Evolutionary conservation across 2,888 invertebrate genomes (phyloP).

Genomic region (Epirrita christyi): DNA sequence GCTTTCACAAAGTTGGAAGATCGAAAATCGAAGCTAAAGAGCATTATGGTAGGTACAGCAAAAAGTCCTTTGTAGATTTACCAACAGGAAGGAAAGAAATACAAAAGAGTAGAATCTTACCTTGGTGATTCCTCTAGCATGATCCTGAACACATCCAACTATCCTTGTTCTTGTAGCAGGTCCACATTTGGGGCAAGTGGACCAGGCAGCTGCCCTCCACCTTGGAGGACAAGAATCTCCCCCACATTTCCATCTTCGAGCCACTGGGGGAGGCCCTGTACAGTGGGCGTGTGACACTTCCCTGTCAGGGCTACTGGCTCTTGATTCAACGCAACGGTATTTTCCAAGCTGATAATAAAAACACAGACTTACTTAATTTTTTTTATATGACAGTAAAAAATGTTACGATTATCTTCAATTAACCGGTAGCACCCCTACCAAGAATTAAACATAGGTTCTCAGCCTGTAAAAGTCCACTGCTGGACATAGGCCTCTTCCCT

Average conservation of each 20-base stretch:
- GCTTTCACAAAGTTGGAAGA: no score
- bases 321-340: conserved; percentile 88
- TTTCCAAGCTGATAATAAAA: conserved; percentile 84
- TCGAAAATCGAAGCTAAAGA: no score
- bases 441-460: no score
- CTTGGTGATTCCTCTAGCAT: conserved; percentile 75
- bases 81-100: no score
- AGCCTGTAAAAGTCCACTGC: no score
- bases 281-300: conserved; percentile 80
- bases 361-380: no score
- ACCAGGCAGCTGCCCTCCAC: conserved; percentile 92
- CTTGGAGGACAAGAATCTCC: conserved; percentile 92
- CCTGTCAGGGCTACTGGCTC: conserved; percentile 85
- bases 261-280: conserved; percentile 86
- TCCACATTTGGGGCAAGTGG: conserved; percentile 91
- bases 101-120: conserved; percentile 43
- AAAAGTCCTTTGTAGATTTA: no score
- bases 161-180: conserved; percentile 89
- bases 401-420: no score
- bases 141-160: conserved; percentile 89
- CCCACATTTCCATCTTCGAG: conserved; percentile 87
- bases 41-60: no score
- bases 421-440: no score
- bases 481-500: no score
- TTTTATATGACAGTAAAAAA: no score